These are phyloP conservation scores for Doryteuthis pealeii DNA, from an alignment of 1,140 invertebrate species.

Conservation along the genomic window DNA sequence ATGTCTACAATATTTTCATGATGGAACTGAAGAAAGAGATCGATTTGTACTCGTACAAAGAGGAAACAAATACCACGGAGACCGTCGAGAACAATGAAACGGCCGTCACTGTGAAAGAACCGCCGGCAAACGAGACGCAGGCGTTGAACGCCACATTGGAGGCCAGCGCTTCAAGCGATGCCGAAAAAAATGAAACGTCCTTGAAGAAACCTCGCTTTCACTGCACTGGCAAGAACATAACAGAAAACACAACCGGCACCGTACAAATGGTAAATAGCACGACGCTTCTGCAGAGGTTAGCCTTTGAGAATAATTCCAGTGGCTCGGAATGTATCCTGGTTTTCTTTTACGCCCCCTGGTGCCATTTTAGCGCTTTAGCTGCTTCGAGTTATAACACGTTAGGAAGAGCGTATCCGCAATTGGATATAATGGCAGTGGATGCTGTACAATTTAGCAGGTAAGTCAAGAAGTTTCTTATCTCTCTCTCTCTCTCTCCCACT, in stretches of 20 bases:
- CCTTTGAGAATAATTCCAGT: slow-evolving; percentile 61
- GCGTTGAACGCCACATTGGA: background rate
- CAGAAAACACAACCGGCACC: slow-evolving; percentile 37
- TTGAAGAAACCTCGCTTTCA: slow-evolving; percentile 49
- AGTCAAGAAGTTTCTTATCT: slow-evolving; percentile 24
- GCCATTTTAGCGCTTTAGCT: slow-evolving; percentile 84
- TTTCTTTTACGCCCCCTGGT: slow-evolving; percentile 86
- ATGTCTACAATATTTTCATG: background rate
- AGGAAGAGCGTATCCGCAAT: slow-evolving; percentile 78
- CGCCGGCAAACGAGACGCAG: background rate
- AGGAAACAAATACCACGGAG: background rate
- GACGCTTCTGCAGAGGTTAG: slow-evolving; percentile 61
- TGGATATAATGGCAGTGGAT: slow-evolving; percentile 88
- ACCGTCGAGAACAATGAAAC: background rate
- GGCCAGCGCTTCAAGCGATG: slow-evolving; percentile 7
- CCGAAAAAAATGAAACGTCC: slow-evolving; percentile 33
- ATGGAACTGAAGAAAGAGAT: background rate
- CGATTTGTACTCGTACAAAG: background rate
- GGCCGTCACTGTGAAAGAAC: background rate
- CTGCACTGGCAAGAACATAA: slow-evolving; percentile 47
- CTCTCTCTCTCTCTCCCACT: slow-evolving; percentile 12
- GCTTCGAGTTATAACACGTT: slow-evolving; percentile 89
- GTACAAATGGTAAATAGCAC: slow-evolving; percentile 50
- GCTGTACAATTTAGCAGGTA: slow-evolving; percentile 79
- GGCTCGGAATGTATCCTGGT: slow-evolving; percentile 71